A percentile compares a stretch with the other conserved stretches of the same genome.
Conservation (phyloP, 2,113 vertebrate genomes). For the Odocoileus virginianus region DNA sequence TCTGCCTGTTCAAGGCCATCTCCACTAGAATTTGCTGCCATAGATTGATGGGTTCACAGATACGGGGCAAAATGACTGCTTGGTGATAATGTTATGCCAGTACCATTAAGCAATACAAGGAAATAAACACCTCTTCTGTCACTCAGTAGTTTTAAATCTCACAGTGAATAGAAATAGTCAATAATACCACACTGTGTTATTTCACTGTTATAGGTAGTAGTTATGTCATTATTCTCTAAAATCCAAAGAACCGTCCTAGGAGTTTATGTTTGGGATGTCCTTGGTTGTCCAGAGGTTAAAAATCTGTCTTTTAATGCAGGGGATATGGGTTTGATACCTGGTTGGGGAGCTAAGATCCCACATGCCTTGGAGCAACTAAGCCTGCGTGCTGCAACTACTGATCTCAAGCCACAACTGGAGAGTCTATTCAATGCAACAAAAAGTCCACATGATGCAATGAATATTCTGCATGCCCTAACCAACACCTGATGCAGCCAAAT, state of each 20-base stretch:
- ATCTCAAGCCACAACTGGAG: background rate
- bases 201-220: background rate
- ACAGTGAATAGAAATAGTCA: background rate
- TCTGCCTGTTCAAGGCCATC: background rate
- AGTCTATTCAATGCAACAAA: background rate
- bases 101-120: background rate
- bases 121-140: background rate
- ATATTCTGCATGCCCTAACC: background rate
- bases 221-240: slow-evolving; percentile 15
- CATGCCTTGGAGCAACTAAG: background rate
- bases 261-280: background rate
- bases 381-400: background rate
- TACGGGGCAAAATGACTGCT: background rate
- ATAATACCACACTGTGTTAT: background rate
- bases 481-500: background rate
- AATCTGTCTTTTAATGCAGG: background rate
- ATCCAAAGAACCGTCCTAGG: background rate
- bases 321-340: background rate
- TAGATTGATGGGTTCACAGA: background rate
- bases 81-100: background rate
- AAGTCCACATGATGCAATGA: background rate
- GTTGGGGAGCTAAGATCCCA: background rate
- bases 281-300: background rate
- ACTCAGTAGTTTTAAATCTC: background rate
- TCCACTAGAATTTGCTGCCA: background rate